Percentiles rank a stretch among this genome's conserved stretches.
Conservation (phyloP, 2,797 vertebrate genomes). For the Limnodromus scolopaceus region DNA sequence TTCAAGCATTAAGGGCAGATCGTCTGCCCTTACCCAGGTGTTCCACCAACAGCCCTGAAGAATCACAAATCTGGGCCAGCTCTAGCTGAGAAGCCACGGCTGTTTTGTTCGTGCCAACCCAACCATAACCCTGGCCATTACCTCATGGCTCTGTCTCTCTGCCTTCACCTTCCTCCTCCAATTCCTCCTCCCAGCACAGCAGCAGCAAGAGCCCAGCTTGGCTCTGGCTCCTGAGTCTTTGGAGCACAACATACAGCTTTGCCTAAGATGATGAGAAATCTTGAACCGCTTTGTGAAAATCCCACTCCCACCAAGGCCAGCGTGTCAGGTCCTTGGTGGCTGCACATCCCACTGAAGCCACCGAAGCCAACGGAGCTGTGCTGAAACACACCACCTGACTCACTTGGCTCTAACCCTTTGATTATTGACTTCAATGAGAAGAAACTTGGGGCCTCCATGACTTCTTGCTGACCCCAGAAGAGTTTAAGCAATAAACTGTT, state of each 20-base stretch:
- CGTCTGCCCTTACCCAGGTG: background rate
- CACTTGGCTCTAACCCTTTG: constrained; percentile 15
- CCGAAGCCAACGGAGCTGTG: background rate
- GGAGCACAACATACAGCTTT: background rate
- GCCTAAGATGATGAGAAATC: background rate
- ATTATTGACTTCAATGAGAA: constrained; percentile 5
- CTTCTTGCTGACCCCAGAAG: constrained; percentile 55
- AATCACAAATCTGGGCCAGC: background rate
- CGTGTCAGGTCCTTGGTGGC: background rate
- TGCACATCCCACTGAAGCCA: background rate
- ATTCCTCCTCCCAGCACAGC: background rate
- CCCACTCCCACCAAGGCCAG: background rate
- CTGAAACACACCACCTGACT: constrained; percentile 12
- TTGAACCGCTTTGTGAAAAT: background rate
- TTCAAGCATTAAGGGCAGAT: background rate
- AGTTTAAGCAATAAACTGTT: constrained; percentile 31
- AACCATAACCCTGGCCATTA: background rate
- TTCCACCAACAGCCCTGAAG: background rate
- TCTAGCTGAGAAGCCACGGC: background rate
- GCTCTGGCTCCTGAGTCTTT: background rate
- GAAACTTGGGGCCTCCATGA: constrained; percentile 1
- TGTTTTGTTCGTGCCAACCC: background rate
- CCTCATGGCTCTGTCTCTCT: background rate
- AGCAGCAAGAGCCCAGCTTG: background rate
- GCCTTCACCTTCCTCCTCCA: background rate